These are phyloP conservation scores for Cepaea nemoralis DNA, from an alignment of 1,140 invertebrate species.

Conservation along the genomic window DNA sequence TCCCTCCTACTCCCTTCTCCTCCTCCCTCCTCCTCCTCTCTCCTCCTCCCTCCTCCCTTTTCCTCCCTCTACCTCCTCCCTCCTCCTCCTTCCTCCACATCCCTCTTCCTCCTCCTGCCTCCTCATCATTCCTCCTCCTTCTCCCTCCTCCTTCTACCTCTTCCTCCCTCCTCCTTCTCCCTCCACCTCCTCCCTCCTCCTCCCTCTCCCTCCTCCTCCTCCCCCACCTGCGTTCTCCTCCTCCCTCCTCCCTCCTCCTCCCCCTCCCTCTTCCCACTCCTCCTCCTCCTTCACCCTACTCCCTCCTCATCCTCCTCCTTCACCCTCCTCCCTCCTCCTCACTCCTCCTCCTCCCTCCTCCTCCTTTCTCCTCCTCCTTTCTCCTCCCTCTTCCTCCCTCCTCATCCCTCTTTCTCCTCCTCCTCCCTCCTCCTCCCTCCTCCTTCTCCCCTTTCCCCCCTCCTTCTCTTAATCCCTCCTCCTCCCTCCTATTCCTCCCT, in stretches of 20 bases:
- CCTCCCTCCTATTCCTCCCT: too few species aligned
- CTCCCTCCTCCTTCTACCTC: too few species aligned
- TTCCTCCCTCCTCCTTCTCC: too few species aligned
- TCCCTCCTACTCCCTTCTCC: too few species aligned
- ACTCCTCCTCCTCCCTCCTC: too few species aligned
- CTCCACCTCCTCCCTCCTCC: conserved; percentile 24
- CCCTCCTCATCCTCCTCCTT: too few species aligned
- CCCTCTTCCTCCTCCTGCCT: too few species aligned
- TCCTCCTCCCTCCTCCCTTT: background rate
- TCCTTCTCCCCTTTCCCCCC: background rate
- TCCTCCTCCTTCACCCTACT: background rate
- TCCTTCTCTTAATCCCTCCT: too few species aligned
- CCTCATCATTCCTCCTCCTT: too few species aligned
- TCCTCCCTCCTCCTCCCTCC: conserved; percentile 15
- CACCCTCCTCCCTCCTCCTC: too few species aligned
- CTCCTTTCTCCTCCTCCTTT: background rate
- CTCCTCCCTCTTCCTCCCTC: background rate
- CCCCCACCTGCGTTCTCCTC: too few species aligned
- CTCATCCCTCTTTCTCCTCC: conserved; percentile 4
- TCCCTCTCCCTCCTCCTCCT: conserved; percentile 33
- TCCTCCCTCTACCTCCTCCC: conserved; percentile 16
- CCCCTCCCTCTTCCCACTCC: background rate
- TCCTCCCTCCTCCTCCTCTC: background rate
- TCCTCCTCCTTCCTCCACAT: conserved; percentile 22
- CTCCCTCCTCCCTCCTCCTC: background rate